Base-by-base conservation (phyloP, 1,140 invertebrate species). In the Saccostrea cuccullata region DNA sequence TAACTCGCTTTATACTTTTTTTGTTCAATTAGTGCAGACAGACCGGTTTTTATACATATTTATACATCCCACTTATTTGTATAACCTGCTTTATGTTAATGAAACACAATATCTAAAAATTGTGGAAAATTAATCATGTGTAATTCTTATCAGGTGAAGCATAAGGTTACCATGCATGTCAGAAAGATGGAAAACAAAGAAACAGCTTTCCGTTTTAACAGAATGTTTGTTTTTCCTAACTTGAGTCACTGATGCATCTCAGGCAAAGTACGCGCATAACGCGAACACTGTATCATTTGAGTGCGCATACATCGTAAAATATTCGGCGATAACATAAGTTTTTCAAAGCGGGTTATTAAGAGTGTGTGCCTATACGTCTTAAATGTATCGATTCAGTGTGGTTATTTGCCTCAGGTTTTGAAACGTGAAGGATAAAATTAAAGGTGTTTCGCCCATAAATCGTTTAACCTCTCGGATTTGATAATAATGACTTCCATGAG, bases 211-310 rank as follows among this genome's bases (percentile, higher is more conserved):
- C 26, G 26, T 73, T 73, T 73, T 23, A 73, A 30, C 6, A 36
- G 67, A 73, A 30, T 73, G 67, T 73, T 73, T 73, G 67, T 73
- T 73, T 73, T 73, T 73, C 23, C 26, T 36, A 12, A 12, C 3
- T 73, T 73, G 67, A 73, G 67, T 73, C 67, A 73, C 23, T 73
- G 67, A 73, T 73, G 67, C 67, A 73, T 30, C n/a, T 73, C 23
- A 11, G 67, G 20, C 58, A 60, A 2, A 60, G 58, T 23, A 26
- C 67, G n/a, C n/a, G 67, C 67, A 73, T 30, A 30, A 26, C 26
- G 11, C n/a, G n/a, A 73, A 23, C 67, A 12, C 67, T 73, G 67
- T 73, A 73, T 73, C 67, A 73, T 73, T 73, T 12, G 67, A 73
- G 67, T 73, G 67, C 67, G 67, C 23, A 26, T 73, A 73, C 67